Evolutionary conservation across 2,888 invertebrate genomes (phyloP).

Genomic region (Hyposoter dolosus): DNA sequence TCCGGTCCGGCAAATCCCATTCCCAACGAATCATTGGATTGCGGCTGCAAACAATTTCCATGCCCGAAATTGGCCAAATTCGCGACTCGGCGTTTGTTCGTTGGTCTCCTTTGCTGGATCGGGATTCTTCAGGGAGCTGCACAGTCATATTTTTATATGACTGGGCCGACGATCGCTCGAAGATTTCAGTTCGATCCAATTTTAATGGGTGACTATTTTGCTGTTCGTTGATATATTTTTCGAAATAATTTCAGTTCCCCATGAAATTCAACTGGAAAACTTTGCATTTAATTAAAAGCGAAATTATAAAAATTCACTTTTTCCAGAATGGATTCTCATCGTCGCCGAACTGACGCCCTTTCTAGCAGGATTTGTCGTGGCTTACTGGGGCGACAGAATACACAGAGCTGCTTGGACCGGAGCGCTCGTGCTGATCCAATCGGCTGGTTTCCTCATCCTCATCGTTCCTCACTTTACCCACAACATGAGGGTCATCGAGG

Average conservation of each 20-base stretch:
- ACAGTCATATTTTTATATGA: slow-evolving; percentile 78
- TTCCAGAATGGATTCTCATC: slow-evolving; percentile 87
- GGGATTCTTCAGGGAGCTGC: slow-evolving; percentile 80
- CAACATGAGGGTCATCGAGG: slow-evolving; percentile 74
- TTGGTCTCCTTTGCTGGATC: slow-evolving; percentile 78
- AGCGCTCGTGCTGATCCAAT: slow-evolving; percentile 86
- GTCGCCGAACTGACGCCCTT: slow-evolving; percentile 86
- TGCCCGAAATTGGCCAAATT: slow-evolving; percentile 81
- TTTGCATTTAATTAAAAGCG: background rate
- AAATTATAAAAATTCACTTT: background rate
- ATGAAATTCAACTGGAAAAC: background rate
- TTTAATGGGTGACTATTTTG: slow-evolving; percentile 76
- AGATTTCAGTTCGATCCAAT: slow-evolving; percentile 79
- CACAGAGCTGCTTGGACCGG: slow-evolving; percentile 88
- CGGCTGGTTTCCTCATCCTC: slow-evolving; percentile 85
- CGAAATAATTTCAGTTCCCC: background rate
- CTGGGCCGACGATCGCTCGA: slow-evolving; percentile 80
- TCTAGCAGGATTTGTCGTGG: slow-evolving; percentile 85
- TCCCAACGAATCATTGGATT: slow-evolving; percentile 81
- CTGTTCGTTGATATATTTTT: background rate
- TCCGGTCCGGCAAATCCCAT: slow-evolving; percentile 82
- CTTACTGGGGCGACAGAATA: slow-evolving; percentile 87
- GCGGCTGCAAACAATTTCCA: slow-evolving; percentile 80
- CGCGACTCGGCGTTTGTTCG: slow-evolving; percentile 80
- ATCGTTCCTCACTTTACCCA: slow-evolving; percentile 87